Evolutionary conservation across 2,888 invertebrate species (phyloP).

Genomic region (Thyatira batis): DNA sequence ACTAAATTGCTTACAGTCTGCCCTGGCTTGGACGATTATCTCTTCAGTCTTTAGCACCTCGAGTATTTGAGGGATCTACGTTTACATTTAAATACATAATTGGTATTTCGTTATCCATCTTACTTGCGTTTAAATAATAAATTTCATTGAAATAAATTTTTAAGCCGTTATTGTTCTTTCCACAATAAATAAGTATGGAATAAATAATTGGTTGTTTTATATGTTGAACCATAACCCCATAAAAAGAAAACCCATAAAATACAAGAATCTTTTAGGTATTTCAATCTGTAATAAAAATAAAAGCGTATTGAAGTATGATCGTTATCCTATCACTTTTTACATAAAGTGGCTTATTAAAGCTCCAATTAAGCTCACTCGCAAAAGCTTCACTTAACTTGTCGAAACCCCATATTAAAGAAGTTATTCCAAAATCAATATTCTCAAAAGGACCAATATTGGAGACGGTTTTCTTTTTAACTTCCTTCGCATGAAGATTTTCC

Average conservation of each 20-base stretch:
- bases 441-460: slow-evolving; percentile 43
- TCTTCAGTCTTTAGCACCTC: slow-evolving; percentile 38
- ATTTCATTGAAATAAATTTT: no score
- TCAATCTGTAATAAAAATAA: no score
- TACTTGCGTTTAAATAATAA: no score
- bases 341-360: slow-evolving; percentile 6
- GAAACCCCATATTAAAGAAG: slow-evolving; percentile 41
- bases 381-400: slow-evolving; percentile 18
- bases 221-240: no score
- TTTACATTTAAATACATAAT: not conserved
- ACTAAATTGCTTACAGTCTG: slow-evolving; percentile 60
- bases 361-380: not conserved
- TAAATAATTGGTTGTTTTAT: no score
- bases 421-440: slow-evolving; percentile 48
- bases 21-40: slow-evolving; percentile 46
- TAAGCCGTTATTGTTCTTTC: no score
- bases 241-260: no score
- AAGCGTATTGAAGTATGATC: not conserved
- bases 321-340: slow-evolving; percentile 1
- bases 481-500: slow-evolving; percentile 37
- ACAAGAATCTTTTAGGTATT: no score
- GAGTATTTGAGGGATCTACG: slow-evolving; percentile 25
- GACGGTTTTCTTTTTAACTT: slow-evolving; percentile 43
- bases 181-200: no score
- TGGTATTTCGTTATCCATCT: not conserved